A percentile compares a stretch with the other conserved stretches of the same genome.
Evolutionary conservation across 2,113 vertebrate genomes (phyloP).

Genomic region (Otis tarda): DNA sequence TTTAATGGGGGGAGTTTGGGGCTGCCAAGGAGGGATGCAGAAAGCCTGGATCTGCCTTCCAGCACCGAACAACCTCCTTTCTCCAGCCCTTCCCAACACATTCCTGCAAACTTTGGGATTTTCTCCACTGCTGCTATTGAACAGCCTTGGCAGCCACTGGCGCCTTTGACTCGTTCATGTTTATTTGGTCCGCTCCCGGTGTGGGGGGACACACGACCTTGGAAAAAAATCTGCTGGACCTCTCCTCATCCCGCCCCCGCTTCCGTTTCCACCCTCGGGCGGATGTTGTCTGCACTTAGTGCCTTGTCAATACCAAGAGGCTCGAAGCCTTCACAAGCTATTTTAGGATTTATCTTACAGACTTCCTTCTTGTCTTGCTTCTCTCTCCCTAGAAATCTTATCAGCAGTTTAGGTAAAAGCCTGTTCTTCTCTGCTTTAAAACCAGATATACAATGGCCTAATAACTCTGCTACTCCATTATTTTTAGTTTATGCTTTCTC

Average conservation of each 20-base stretch:
- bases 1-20: neutral
- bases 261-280: neutral
- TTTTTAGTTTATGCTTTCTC: neutral
- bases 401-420: constrained; percentile 19
- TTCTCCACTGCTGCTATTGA: neutral
- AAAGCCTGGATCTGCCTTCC: neutral
- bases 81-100: neutral
- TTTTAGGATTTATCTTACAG: constrained; percentile 43
- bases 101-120: neutral
- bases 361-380: constrained; percentile 26
- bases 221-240: neutral
- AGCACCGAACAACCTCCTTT: neutral
- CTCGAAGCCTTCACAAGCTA: neutral
- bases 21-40: neutral
- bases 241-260: neutral
- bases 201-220: neutral
- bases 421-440: neutral
- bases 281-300: constrained; percentile 2
- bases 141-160: neutral
- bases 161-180: neutral
- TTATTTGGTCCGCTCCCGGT: neutral
- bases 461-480: neutral
- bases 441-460: neutral
- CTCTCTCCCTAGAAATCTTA: neutral
- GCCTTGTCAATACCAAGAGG: neutral